Base-by-base conservation (phyloP, 1,140 invertebrate species). In the Sesamia nonagrioides region DNA sequence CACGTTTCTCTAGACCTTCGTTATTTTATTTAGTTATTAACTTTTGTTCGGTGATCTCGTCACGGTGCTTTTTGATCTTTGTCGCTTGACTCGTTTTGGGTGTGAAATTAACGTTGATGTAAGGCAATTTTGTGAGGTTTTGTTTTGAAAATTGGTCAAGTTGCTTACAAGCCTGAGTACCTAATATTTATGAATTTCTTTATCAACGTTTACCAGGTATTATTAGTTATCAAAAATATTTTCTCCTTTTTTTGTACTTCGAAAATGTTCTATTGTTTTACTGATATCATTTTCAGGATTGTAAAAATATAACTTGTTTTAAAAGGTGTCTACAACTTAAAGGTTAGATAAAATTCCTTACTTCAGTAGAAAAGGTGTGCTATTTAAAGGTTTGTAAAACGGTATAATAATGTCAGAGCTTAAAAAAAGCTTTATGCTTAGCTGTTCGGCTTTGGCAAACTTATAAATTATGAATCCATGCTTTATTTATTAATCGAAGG, bases 11-110 rank as follows among this genome's bases (percentile, higher is more conserved):
- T 27, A 50, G 21, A 58, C 40, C 27, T 50, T 48, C 40, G 73
- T 45, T 75, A 75, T 75, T 75, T 75, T 75, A 75, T 75, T 75
- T 63, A 75, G 73, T 75, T 75, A 75, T 75, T 75, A 75, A 50
- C 58, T 63, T 75, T 74, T 45, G 58, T 50, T 63, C 58, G 17
- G 58, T 45, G 50, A 40, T 42, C 27, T 42, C 54, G 61, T 37
- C 66, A n/a, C 66, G 33, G 13, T 17, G 66, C 66, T 13, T 48
- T 48, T 21, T 69, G 45, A 69, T 69, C 66, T 69, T 48, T 69
- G 42, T 66, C 27, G 42, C 66, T 48, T 56, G 54, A 7, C 50
- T 50, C 40, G 15, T 45, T 68, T 75, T 11, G 54, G 54, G 54
- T 58, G 18, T 58, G 9, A 58, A 33, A 27, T 21, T 21, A 58